These are phyloP conservation scores for Pipistrellus pipistrellus DNA, from an alignment of 2,797 vertebrate species.

Conservation along the genomic window DNA sequence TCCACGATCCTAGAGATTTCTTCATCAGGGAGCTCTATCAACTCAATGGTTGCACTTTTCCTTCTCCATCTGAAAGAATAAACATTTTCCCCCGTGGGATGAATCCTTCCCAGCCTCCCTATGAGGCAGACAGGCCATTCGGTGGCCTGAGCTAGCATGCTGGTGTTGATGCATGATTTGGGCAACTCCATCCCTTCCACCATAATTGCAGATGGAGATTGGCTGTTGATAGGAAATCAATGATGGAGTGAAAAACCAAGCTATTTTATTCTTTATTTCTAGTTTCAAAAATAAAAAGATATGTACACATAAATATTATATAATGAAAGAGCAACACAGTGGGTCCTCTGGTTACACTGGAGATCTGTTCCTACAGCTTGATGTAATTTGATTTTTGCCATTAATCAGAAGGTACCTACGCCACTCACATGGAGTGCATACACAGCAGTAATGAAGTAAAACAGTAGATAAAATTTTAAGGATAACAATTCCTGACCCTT, in stretches of 20 bases:
- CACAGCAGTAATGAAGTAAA: too few relatives aligned
- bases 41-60: constrained; percentile 91
- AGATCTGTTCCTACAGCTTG: too few relatives aligned
- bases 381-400: too few relatives aligned
- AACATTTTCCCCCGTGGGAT: constrained; percentile 93
- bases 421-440: too few relatives aligned
- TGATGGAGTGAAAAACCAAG: accelerated
- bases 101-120: constrained; percentile 94
- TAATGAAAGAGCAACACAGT: too few relatives aligned
- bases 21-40: constrained; percentile 93
- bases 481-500: too few relatives aligned
- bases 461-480: too few relatives aligned
- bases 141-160: constrained; percentile 91
- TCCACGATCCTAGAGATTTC: constrained; percentile 95
- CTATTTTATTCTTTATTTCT: constrained; percentile 1
- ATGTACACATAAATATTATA: not conserved
- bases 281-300: constrained; percentile 11
- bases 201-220: constrained; percentile 83
- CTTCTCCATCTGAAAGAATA: constrained; percentile 93
- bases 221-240: accelerated
- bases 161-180: constrained; percentile 90
- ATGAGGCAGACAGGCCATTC: constrained; percentile 92
- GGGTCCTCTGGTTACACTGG: too few relatives aligned
- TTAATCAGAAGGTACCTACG: too few relatives aligned
- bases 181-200: constrained; percentile 89